A percentile compares a stretch with the other conserved stretches of the same genome.
Conservation (phyloP, 2,888 invertebrate species). For the Stenurella melanura region DNA sequence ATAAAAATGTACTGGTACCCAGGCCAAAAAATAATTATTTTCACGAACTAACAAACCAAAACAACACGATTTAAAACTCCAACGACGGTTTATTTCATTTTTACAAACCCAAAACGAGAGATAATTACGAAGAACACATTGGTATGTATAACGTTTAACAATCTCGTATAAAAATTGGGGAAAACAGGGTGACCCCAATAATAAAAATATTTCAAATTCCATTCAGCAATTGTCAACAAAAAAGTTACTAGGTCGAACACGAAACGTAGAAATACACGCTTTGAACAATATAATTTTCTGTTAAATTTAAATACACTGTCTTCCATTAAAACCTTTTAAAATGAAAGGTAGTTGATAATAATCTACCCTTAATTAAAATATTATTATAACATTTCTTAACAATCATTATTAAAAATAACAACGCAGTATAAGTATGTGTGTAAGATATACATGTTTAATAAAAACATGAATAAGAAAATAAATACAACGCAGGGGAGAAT, state of each 20-base stretch:
- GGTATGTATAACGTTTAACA: slow-evolving; percentile 55
- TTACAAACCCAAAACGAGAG: neutral
- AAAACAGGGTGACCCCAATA: slow-evolving; percentile 70
- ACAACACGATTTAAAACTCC: neutral
- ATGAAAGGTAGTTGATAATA: neutral
- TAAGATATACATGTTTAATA: neutral
- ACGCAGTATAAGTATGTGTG: neutral
- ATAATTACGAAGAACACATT: slow-evolving; percentile 36
- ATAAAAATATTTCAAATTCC: slow-evolving; percentile 71
- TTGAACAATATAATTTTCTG: slow-evolving; percentile 36
- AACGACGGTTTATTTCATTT: neutral
- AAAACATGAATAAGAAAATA: slow-evolving; percentile 20
- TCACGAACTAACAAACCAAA: neutral
- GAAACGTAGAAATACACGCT: slow-evolving; percentile 49
- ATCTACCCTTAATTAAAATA: neutral
- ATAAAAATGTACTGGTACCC: neutral
- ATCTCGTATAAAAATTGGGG: slow-evolving; percentile 66
- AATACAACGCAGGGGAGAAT: slow-evolving; percentile 30
- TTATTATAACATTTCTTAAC: neutral
- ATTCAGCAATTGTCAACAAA: slow-evolving; percentile 65
- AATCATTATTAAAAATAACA: slow-evolving; percentile 13
- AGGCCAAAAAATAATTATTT: neutral
- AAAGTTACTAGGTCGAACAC: slow-evolving; percentile 55
- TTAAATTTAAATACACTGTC: slow-evolving; percentile 4
- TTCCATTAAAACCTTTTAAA: neutral